Evolutionary conservation across 2,797 vertebrate genomes (phyloP).

Genomic region (Sebastes itinus): DNA sequence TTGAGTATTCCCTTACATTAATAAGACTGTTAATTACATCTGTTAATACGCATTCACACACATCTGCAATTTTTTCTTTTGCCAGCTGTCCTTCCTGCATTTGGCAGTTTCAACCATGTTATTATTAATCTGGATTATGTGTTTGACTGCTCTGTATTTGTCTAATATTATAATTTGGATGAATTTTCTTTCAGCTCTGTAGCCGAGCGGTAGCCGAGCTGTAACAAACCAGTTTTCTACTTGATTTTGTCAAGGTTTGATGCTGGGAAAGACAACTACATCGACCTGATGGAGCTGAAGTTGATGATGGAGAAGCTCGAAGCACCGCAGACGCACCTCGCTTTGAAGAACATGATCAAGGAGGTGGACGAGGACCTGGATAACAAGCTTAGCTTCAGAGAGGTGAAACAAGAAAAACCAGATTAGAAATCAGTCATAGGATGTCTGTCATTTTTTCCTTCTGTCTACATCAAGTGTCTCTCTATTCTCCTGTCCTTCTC

Average conservation of each 20-base stretch:
- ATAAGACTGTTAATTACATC: too few relatives aligned
- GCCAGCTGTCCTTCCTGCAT: too few relatives aligned
- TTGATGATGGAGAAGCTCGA: conserved; percentile 98
- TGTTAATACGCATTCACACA: too few relatives aligned
- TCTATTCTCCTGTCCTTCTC: conserved; percentile 8
- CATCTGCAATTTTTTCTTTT: too few relatives aligned
- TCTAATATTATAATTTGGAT: background rate
- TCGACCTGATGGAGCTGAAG: conserved; percentile 96
- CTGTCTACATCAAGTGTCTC: background rate
- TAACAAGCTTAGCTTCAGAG: conserved; percentile 93
- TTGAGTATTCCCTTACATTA: too few relatives aligned
- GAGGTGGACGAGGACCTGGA: conserved; percentile 97
- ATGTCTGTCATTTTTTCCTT: background rate
- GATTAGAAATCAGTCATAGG: background rate
- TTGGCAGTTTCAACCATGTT: too few relatives aligned
- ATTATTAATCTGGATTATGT: too few relatives aligned
- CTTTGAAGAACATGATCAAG: conserved; percentile 97
- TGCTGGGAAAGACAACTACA: conserved; percentile 89
- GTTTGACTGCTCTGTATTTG: too few relatives aligned
- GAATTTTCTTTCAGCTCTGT: background rate
- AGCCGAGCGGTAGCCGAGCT: background rate
- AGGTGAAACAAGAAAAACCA: conserved; percentile 75
- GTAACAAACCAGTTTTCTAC: background rate
- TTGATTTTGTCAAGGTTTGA: conserved; percentile 83
- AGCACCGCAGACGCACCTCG: conserved; percentile 93